These are phyloP conservation scores for Muscina levida DNA, from an alignment of 2,888 invertebrate species.

Conservation along the genomic window DNA sequence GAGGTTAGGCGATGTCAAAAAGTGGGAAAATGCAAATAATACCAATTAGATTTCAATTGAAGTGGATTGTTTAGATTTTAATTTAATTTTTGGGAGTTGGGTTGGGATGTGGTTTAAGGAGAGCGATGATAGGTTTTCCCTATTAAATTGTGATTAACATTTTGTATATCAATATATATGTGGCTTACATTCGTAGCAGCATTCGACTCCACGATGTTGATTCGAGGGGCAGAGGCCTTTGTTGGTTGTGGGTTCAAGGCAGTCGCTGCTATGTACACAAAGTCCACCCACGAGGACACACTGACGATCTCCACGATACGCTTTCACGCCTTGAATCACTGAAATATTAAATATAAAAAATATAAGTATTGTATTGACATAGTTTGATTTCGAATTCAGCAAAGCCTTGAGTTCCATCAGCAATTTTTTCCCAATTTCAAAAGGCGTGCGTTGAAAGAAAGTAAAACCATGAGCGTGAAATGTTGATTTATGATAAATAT, in stretches of 20 bases:
- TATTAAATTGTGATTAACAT: constrained; percentile 17
- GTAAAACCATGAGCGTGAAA: too few species aligned
- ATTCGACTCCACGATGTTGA: constrained; percentile 75
- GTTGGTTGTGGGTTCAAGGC: constrained; percentile 73
- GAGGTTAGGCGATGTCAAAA: constrained; percentile 53
- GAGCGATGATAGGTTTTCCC: constrained; percentile 27
- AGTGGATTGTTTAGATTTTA: constrained; percentile 39
- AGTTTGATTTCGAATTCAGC: neutral
- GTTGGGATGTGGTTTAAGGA: constrained; percentile 13
- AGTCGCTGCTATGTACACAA: constrained; percentile 76
- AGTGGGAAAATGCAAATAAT: constrained; percentile 54
- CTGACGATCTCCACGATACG: constrained; percentile 75
- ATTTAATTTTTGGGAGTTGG: constrained; percentile 54
- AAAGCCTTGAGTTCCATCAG: neutral
- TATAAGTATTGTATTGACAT: too few species aligned
- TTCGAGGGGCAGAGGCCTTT: constrained; percentile 76
- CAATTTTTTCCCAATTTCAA: neutral
- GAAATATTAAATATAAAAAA: too few species aligned
- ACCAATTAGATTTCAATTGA: constrained; percentile 55
- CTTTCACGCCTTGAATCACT: constrained; percentile 76
- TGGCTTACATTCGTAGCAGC: constrained; percentile 78
- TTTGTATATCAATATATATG: constrained; percentile 1
- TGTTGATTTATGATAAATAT: too few species aligned
- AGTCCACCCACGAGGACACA: constrained; percentile 77
- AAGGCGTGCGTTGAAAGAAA: too few species aligned